Evolutionary conservation across 2,888 invertebrate genomes (phyloP), one percentile per base, ranked within the genome.

Genomic region (Hypena proboscidalis): DNA sequence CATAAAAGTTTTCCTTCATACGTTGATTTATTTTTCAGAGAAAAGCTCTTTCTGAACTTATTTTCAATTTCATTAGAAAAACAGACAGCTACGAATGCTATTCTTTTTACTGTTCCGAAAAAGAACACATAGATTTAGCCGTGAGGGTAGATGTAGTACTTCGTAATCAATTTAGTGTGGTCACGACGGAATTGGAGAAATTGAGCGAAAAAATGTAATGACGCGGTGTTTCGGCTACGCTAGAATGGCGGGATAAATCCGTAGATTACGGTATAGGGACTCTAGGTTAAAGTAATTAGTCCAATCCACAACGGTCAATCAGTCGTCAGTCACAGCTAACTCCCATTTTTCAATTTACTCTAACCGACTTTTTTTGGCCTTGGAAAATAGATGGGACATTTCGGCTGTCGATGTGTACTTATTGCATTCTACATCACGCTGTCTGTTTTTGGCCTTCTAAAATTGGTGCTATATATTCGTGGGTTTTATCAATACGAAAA

Each of bases 121-220:
- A 37, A 61, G 46, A 62, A 53, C 40, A 58, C 31, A 59, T 44
- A 46, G 47, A 57, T 59, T 61, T 51, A 58, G 65, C 66, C 58
- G 59, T 51, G 44, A 62, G 54, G 58, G 34, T 42, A 57, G 44
- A 58, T 59, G 26, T 56, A 59, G n/a, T 42, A 52, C 50, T 58
- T 58, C 30, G 70, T 57, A 69, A 77, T 73, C 67, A 70, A 75
- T 70, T 67, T 60, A 46, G 40, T 63, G 37, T 58, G 47, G 43
- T 50, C 47, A 59, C 50, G 57, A 47, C 43, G 47, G 35, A 55
- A 63, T 55, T 42, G 51, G 53, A 40, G 66, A 65, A 74, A 72
- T 72, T 60, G 62, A 66, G 57, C 59, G 67, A 68, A 63, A 68
- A 73, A 77, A 59, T 56, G 62, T 70, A 74, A 76, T 67, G 67